Conservation (phyloP, 2,888 invertebrate species). For the Thymelicus lineola region DNA sequence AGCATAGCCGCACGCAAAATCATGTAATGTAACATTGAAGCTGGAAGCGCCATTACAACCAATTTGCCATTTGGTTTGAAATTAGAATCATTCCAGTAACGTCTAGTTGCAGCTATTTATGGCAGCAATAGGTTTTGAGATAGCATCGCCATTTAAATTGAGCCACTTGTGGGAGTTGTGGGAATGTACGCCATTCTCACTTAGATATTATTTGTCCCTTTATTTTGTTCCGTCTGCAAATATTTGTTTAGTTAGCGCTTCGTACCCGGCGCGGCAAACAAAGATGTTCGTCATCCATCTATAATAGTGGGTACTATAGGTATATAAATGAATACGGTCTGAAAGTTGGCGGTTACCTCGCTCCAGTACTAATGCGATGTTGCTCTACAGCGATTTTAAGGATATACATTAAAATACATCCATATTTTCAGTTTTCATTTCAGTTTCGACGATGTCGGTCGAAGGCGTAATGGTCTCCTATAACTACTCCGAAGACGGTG, state of each 20-base stretch:
- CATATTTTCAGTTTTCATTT: slow-evolving; percentile 47
- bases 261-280: too few species aligned
- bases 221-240: too few species aligned
- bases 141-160: slow-evolving; percentile 23
- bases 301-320: too few species aligned
- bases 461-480: slow-evolving; percentile 82
- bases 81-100: slow-evolving; percentile 45
- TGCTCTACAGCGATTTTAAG: too few species aligned
- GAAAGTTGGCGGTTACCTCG: too few species aligned
- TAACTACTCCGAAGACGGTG: slow-evolving; percentile 71
- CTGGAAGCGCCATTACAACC: slow-evolving; percentile 10
- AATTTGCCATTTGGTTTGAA: slow-evolving; percentile 28
- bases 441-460: slow-evolving; percentile 72
- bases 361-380: too few species aligned
- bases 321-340: too few species aligned
- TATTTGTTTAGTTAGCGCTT: too few species aligned
- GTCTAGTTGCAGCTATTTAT: slow-evolving; percentile 48
- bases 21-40: neutral
- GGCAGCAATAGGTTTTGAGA: slow-evolving; percentile 37
- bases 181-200: slow-evolving; percentile 4
- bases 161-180: slow-evolving; percentile 24
- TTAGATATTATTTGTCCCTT: neutral
- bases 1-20: too few species aligned
- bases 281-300: too few species aligned
- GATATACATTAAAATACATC: neutral